Conservation (phyloP, 2,797 vertebrate species). For the Agapornis canus region DNA sequence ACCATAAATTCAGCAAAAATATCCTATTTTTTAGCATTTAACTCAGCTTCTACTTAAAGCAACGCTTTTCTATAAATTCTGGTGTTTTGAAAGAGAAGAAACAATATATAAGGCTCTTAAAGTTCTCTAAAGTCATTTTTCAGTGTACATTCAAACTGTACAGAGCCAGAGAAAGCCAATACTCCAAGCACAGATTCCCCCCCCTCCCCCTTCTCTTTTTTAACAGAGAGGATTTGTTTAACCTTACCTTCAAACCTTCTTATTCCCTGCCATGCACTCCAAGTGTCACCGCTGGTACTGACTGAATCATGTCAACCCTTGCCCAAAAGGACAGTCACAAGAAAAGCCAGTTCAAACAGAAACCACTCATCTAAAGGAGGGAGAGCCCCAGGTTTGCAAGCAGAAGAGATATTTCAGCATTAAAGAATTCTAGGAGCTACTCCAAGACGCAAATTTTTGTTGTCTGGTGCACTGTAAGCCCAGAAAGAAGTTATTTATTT, state of each 20-base stretch:
- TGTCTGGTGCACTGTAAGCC: slow-evolving; percentile 38
- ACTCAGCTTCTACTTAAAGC: not conserved
- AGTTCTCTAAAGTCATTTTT: not conserved
- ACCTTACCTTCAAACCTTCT: slow-evolving; percentile 20
- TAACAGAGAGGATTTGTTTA: not conserved
- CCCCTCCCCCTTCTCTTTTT: not conserved
- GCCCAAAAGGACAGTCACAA: not conserved
- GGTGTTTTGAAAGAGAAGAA: not conserved
- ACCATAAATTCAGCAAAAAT: not conserved
- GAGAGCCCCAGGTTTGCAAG: not conserved
- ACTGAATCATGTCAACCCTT: not conserved
- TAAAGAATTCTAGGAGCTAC: slow-evolving; percentile 59
- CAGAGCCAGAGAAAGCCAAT: not conserved
- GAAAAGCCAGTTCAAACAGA: not conserved
- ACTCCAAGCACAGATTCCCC: not conserved
- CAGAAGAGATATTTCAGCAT: slow-evolving; percentile 34
- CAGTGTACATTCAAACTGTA: not conserved
- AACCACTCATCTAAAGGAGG: not conserved
- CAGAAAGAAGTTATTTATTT: slow-evolving; percentile 63
- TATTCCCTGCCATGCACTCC: not conserved
- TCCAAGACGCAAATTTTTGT: slow-evolving; percentile 50
- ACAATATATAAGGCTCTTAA: not conserved
- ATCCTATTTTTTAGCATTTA: not conserved
- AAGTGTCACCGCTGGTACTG: rapidly evolving
- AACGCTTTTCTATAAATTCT: not conserved